Percentiles rank a stretch among this genome's conserved stretches.
Conservation (phyloP, 2,888 invertebrate species). For the Mythimna loreyi region DNA sequence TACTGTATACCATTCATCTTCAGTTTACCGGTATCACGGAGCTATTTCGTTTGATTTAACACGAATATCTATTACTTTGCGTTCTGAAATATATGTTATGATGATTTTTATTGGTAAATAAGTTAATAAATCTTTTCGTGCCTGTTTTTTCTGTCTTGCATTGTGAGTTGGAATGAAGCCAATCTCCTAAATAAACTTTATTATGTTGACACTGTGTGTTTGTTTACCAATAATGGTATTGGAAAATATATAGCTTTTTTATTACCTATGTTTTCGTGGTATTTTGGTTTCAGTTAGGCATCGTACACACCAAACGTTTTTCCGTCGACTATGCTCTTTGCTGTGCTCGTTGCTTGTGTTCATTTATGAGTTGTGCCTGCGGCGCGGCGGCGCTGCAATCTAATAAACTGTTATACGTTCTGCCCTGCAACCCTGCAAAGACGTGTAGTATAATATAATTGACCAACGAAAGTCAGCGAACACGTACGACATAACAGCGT, state of each 20-base stretch:
- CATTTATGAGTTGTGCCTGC: background rate
- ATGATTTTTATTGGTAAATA: conserved; percentile 59
- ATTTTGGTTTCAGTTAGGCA: conserved; percentile 15
- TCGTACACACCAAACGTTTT: no score
- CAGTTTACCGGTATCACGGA: conserved; percentile 7
- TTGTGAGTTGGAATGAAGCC: conserved; percentile 55
- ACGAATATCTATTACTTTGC: conserved; percentile 33
- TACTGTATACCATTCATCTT: conserved; percentile 17
- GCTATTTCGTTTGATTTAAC: conserved; percentile 50
- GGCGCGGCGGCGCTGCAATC: no score
- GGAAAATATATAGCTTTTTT: conserved; percentile 32
- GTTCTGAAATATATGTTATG: conserved; percentile 49
- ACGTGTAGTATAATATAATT: no score
- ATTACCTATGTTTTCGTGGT: conserved; percentile 18
- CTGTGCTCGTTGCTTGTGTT: no score
- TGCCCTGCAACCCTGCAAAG: no score
- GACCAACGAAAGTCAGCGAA: no score
- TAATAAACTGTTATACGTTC: no score
- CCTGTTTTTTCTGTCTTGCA: conserved; percentile 40
- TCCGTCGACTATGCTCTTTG: no score
- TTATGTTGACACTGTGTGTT: conserved; percentile 53
- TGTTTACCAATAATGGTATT: conserved; percentile 52
- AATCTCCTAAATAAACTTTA: conserved; percentile 48
- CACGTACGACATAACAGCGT: no score
- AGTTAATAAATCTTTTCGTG: conserved; percentile 56